Conservation (phyloP, 2,888 invertebrate genomes). For the Chironomus riparius region DNA sequence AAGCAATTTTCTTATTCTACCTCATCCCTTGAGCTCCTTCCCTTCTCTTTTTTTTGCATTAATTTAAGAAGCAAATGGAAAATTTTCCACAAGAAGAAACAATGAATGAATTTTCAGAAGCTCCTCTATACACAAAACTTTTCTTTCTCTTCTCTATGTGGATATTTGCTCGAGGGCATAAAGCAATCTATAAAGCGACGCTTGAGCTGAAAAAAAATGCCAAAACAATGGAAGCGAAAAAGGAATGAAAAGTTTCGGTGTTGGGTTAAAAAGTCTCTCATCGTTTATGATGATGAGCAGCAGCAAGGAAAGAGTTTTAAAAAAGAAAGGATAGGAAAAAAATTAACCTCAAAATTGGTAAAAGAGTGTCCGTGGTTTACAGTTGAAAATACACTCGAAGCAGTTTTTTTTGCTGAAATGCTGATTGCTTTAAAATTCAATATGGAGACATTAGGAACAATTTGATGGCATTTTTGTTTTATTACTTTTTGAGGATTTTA, state of each 20-base stretch:
- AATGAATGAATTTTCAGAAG: neutral
- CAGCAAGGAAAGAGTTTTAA: neutral
- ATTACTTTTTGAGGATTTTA: too few relatives aligned
- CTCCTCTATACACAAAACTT: neutral
- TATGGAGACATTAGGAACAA: too few relatives aligned
- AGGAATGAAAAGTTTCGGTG: neutral
- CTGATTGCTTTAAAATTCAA: too few relatives aligned
- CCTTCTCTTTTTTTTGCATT: neutral
- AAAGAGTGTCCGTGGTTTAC: too few relatives aligned
- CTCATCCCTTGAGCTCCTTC: neutral
- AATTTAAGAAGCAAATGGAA: neutral
- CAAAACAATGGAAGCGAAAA: neutral
- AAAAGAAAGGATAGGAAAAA: neutral
- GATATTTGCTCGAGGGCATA: neutral
- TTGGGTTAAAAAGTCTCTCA: neutral
- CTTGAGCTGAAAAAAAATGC: neutral
- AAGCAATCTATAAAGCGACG: neutral
- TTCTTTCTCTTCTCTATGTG: neutral
- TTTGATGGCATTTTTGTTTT: too few relatives aligned
- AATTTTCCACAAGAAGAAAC: slow-evolving; percentile 13
- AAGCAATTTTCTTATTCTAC: neutral
- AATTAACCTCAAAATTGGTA: neutral
- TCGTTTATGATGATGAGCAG: neutral
- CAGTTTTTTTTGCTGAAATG: too few relatives aligned
- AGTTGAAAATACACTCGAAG: too few relatives aligned